These are phyloP conservation scores for Synergus gifuensis DNA, from an alignment of 2,888 invertebrate species.

Conservation along the genomic window DNA sequence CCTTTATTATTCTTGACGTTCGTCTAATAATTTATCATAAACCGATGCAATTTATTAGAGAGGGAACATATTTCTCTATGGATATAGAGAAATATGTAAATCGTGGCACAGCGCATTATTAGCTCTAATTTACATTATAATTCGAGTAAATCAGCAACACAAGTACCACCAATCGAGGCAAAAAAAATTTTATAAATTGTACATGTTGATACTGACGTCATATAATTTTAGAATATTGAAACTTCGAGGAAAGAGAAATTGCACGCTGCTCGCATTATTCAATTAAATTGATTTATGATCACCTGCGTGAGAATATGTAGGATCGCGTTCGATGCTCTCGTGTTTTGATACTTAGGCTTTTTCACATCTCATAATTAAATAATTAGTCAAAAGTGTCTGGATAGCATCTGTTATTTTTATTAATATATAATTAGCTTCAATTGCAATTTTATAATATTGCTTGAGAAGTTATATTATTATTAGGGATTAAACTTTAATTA, in stretches of 20 bases:
- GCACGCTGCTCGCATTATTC: constrained; percentile 1
- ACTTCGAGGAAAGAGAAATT: constrained; percentile 17
- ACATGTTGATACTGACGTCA: constrained; percentile 6
- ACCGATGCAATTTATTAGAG: constrained; percentile 6
- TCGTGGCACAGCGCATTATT: background rate
- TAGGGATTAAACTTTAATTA: background rate
- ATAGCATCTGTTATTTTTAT: background rate
- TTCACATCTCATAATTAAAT: background rate
- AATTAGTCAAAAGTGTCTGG: background rate
- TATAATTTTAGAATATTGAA: constrained; percentile 7
- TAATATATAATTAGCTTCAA: background rate
- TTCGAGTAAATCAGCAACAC: constrained; percentile 54
- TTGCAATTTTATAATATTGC: background rate
- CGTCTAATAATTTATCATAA: background rate
- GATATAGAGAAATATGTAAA: background rate
- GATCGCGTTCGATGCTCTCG: background rate
- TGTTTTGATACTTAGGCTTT: background rate
- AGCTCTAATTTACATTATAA: constrained; percentile 55
- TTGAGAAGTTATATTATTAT: background rate
- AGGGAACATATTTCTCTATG: background rate
- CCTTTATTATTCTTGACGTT: background rate
- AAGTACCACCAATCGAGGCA: background rate
- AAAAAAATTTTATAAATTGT: constrained; percentile 10
- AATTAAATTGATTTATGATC: constrained; percentile 26
- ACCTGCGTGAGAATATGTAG: constrained; percentile 2